phyloP scores from a whole-genome alignment of 2,113 vertebrate species.

The Sclerurus mexicanus region DNA sequence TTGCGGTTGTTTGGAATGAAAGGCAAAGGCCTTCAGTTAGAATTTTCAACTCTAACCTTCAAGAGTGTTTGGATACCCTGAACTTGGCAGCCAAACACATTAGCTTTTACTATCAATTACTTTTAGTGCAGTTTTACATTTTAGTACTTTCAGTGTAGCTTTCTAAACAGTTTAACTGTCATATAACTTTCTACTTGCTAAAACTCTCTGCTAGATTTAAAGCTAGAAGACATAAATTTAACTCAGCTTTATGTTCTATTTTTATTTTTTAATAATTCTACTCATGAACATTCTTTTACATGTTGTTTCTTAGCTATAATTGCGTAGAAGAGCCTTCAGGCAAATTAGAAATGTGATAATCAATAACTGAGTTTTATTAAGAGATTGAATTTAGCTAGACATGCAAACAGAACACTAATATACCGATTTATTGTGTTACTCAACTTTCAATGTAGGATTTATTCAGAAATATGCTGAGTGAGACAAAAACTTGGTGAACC shows the following conservation, averaged over 20 bases:
- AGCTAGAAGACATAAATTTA: background rate
- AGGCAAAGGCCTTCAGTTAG: background rate
- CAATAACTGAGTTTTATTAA: conserved; percentile 32
- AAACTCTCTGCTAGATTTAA: background rate
- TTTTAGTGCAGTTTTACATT: background rate
- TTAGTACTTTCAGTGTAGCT: background rate
- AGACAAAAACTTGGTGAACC: background rate
- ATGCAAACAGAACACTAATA: background rate
- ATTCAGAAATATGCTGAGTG: background rate
- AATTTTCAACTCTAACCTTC: background rate
- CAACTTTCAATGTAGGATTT: background rate
- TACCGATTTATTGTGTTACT: background rate
- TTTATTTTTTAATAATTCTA: background rate
- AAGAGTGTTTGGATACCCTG: background rate
- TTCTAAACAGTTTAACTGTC: background rate
- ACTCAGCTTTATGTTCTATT: background rate
- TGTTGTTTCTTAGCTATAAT: background rate
- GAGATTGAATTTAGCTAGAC: conserved; percentile 14
- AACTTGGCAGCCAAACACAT: background rate
- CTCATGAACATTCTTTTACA: background rate
- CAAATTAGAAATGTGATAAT: conserved; percentile 29
- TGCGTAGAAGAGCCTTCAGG: background rate
- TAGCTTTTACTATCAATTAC: background rate
- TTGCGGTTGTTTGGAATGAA: background rate
- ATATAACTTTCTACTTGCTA: background rate